These are phyloP conservation scores for Cercocebus atys DNA, from an alignment of 2,113 vertebrate species.

Conservation along the genomic window DNA sequence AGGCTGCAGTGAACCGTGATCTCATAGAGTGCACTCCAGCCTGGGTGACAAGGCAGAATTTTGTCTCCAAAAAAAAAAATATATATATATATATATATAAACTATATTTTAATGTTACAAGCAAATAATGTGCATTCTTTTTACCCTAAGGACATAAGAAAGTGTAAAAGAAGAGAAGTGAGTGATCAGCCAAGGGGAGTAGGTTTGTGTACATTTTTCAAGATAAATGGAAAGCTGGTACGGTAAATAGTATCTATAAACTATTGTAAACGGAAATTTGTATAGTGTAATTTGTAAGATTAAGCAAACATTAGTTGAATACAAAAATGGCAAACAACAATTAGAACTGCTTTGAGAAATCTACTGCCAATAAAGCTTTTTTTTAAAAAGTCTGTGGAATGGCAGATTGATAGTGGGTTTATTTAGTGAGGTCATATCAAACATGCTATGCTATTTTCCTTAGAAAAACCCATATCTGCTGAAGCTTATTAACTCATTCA, in stretches of 20 bases:
- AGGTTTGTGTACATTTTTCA: background rate
- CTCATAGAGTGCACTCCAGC: too few relatives aligned
- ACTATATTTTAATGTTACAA: background rate
- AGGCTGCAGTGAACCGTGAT: too few relatives aligned
- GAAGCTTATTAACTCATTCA: slow-evolving; percentile 44
- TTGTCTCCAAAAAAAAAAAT: too few relatives aligned
- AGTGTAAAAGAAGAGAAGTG: background rate
- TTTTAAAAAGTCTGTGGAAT: background rate
- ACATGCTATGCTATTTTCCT: background rate
- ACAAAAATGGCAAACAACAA: background rate
- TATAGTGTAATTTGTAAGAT: background rate
- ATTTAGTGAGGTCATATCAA: slow-evolving; percentile 3
- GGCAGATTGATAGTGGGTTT: background rate
- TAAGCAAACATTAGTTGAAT: background rate
- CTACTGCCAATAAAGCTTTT: background rate
- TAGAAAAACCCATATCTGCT: background rate
- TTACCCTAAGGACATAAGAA: background rate
- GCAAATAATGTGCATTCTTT: background rate
- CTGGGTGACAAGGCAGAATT: too few relatives aligned
- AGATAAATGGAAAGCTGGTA: background rate
- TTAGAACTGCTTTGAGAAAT: background rate
- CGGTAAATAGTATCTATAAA: background rate
- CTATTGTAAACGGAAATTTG: background rate
- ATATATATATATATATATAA: too few relatives aligned
- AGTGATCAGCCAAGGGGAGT: background rate